Evolutionary conservation across 2,888 invertebrate species (phyloP), one percentile per base, ranked within the genome.

Genomic region (Dryobota labecula): DNA sequence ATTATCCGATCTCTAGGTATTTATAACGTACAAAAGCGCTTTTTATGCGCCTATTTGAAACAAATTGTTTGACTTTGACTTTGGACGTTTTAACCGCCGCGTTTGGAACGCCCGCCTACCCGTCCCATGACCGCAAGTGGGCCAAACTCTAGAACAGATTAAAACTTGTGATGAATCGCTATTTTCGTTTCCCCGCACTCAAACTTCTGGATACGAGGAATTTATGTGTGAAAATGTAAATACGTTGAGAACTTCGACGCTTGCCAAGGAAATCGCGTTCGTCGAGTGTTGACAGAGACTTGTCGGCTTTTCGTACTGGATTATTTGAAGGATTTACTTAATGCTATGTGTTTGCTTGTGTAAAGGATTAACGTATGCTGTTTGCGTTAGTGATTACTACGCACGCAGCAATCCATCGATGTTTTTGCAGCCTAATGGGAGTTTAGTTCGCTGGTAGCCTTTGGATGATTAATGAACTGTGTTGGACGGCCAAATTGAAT

Each of bases 181-280:
- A 93, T 94, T 94, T 94, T 93, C 93, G 90, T 92, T 93, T 90
- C 88, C 73, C 90, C 88, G 86, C 90, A 90, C 92, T 92, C 90
- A 89, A 91, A 93, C 91, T 93, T 92, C 89, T 90, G 89, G 92
- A 91, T 92, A 91, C 91, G 91, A 90, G 93, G 88, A 92, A 93
- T 95, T 93, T 92, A 93, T 93, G 92, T 94, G 94, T 93, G 93
- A 94, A 95, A 94, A 95, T 95, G 95, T 94, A 94, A 95, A 95
- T 95, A 95, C 91, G 91, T 87, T 86, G 87, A 86, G 90, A 94
- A 94, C 91, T 94, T 94, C 90, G 86, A 88, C 86, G 90, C 91
- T 90, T 90, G 89, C 90, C 84, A 90, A 93, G 93, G 91, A 94
- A 95, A 94, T 94, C 93, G 90, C 92, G 91, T 92, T 90, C 89